Percentiles rank a stretch among this genome's conserved stretches.
phyloP scores from a whole-genome alignment of 2,113 vertebrate genomes.

The Oncorhynchus gorbuscha region DNA sequence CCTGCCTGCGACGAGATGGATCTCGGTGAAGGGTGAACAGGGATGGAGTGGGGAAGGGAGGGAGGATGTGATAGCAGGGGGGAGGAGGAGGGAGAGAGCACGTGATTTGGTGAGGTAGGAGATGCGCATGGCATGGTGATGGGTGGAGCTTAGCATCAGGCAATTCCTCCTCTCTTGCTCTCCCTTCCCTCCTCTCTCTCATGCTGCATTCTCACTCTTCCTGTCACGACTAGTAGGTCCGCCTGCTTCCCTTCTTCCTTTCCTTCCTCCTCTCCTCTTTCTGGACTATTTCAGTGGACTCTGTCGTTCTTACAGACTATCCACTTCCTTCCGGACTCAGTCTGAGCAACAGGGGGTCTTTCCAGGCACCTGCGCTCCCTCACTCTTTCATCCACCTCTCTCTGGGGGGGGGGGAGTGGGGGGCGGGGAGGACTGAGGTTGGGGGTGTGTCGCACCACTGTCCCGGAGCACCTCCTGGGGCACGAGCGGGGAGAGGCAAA shows the following conservation, averaged over 20 bases:
- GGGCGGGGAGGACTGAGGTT: constrained; percentile 1
- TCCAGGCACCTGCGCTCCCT: background rate
- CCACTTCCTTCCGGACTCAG: background rate
- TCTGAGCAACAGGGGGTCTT: background rate
- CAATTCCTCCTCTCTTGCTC: constrained; percentile 52
- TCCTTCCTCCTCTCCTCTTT: background rate
- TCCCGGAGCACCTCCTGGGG: constrained; percentile 2
- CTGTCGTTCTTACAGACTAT: constrained; percentile 45
- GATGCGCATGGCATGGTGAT: constrained; percentile 57
- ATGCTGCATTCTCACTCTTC: constrained; percentile 11
- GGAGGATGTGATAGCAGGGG: constrained; percentile 41
- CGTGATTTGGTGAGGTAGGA: constrained; percentile 44
- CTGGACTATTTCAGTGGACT: background rate
- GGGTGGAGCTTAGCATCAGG: constrained; percentile 73
- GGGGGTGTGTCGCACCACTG: background rate
- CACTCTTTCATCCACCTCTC: constrained; percentile 6
- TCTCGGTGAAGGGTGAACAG: constrained; percentile 72
- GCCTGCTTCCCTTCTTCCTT: constrained; percentile 28
- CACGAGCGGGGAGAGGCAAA: background rate
- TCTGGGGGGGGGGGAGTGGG: constrained; percentile 10
- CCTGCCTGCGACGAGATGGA: constrained; percentile 49
- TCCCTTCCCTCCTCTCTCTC: constrained; percentile 32
- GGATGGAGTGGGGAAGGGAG: constrained; percentile 39
- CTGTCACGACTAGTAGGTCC: constrained; percentile 18
- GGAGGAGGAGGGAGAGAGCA: constrained; percentile 46